phyloP scores from a whole-genome alignment of 2,888 invertebrate genomes.

The Dasypogon diadema region DNA sequence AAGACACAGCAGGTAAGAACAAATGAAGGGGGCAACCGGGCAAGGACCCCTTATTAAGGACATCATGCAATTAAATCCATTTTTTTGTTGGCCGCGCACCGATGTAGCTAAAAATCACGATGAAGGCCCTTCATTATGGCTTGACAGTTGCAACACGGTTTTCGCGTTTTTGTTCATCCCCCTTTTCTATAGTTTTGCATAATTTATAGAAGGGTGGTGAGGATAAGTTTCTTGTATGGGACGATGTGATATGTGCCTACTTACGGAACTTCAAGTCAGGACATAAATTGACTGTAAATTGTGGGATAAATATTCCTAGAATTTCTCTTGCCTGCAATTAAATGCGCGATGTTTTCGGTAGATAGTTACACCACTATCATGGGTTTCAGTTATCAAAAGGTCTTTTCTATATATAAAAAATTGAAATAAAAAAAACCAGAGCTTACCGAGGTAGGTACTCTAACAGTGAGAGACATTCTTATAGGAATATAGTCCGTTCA shows the following conservation, averaged over 20 bases:
- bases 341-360: constrained; percentile 52
- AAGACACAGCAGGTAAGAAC: constrained; percentile 36
- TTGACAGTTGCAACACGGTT: constrained; percentile 43
- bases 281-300: constrained; percentile 50
- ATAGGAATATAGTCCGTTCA: no score
- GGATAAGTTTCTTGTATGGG: background rate
- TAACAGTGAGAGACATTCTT: no score
- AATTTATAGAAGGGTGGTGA: constrained; percentile 45
- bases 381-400: constrained; percentile 32
- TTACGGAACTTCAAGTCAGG: background rate
- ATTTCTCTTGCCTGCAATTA: constrained; percentile 53
- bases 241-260: background rate
- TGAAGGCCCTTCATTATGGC: constrained; percentile 2
- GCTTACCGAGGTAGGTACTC: no score
- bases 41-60: constrained; percentile 56
- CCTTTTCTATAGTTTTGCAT: constrained; percentile 24
- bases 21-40: constrained; percentile 30
- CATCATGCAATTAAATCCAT: constrained; percentile 58
- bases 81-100: constrained; percentile 48
- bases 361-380: constrained; percentile 34
- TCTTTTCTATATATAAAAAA: no score
- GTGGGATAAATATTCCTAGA: constrained; percentile 35
- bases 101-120: background rate
- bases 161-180: constrained; percentile 43
- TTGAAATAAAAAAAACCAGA: no score